Evolutionary conservation across 2,113 vertebrate genomes (phyloP).

Genomic region (Ceyx melanurus): DNA sequence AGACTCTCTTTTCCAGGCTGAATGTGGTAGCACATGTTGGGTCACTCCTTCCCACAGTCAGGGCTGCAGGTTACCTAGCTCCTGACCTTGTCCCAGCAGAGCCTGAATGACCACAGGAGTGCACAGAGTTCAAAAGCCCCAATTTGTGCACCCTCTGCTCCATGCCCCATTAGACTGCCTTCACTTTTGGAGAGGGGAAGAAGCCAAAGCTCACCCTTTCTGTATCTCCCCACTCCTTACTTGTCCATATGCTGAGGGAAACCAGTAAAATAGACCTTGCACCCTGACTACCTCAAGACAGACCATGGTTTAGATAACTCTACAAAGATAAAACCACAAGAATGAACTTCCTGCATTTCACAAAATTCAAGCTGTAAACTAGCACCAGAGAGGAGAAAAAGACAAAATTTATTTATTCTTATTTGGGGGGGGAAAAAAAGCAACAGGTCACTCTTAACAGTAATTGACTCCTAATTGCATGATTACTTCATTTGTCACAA

Average conservation of each 20-base stretch:
- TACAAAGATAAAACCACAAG: neutral
- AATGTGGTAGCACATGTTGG: neutral
- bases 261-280: neutral
- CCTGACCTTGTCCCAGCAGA: neutral
- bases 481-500: constrained; percentile 48
- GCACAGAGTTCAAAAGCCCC: neutral
- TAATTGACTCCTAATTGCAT: constrained; percentile 35
- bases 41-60: neutral
- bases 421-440: neutral
- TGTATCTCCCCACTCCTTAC: neutral
- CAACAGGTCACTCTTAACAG: neutral
- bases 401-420: neutral
- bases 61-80: rapidly evolving
- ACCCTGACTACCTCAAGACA: neutral
- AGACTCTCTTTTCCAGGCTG: neutral
- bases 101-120: neutral
- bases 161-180: neutral
- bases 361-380: neutral
- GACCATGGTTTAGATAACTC: neutral
- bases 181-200: neutral
- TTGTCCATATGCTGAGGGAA: neutral
- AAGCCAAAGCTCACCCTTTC: neutral
- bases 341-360: neutral
- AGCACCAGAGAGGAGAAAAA: neutral
- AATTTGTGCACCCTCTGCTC: neutral